Base-by-base conservation (phyloP, 2,888 invertebrate genomes). In the Brachycybe producta region DNA sequence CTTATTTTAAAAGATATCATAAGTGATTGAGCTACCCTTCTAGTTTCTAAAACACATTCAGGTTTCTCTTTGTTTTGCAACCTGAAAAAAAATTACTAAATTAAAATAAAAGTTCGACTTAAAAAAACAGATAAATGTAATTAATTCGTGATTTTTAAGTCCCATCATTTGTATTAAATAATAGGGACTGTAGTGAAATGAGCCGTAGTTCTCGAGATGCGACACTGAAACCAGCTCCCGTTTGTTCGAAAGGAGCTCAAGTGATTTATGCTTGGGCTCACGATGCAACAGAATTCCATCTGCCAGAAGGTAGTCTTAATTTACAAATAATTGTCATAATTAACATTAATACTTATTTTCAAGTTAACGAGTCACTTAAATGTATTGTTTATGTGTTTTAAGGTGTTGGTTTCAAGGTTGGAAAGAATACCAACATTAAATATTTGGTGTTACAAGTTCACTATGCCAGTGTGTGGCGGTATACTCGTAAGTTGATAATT, bases 401-500 rank as follows among this genome's bases (percentile, higher is more conserved):
- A 67, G 67, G 80, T 54, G 92, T 97, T 7, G 97, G 91, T 1
- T 97, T 95, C 66, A 83, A 83, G 66, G 82, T 95, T 41, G 95
- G 95, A 5, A 77, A 76, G 49, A 76, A 78, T 52, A 84, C 90
- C 0, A 73, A 77, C 11, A 84, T 91, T 56, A 80, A 84, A 61
- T 92, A 91, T 65, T 72, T 97, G 49, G 92, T 95, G 0, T 70
- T 98, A 32, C 97, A 97, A 72, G 84, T 97, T 1, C 91, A 92
- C 65, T 92, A 91, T 63, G 79, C 80, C 57, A 73, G 75, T 53
- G 69, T 76, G 11, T 70, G 73, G 2, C 67, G 66, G 35, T 84
- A 84, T 55, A 69, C 72, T 62, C 71, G 80, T 79, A 67, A 68
- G 57, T 58, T 46, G 44, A 45, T 43, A n/a, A n/a, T n/a, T n/a